These are phyloP conservation scores for Sebastes cheni DNA, from an alignment of 2,797 vertebrate genomes.

Conservation along the genomic window DNA sequence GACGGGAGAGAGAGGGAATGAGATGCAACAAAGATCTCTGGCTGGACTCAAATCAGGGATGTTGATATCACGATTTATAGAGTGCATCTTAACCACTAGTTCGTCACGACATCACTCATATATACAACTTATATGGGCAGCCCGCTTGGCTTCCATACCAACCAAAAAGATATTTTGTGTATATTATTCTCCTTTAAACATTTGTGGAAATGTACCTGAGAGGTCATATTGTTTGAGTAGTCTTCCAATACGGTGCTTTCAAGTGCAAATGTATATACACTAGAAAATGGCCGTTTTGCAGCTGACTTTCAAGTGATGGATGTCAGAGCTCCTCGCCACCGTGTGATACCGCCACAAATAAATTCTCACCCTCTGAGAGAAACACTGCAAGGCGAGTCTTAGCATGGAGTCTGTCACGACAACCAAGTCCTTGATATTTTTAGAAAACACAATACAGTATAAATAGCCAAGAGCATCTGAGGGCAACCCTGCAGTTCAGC, in stretches of 20 bases:
- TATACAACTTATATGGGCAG: not conserved
- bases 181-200: not conserved
- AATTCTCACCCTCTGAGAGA: not conserved
- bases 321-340: not conserved
- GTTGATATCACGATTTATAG: not conserved
- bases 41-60: not conserved
- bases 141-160: not conserved
- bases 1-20: too few relatives aligned
- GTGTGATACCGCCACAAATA: not conserved
- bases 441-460: slow-evolving; percentile 3
- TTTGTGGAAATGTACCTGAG: not conserved
- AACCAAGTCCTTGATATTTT: not conserved
- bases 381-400: not conserved
- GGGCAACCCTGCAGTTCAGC: slow-evolving; percentile 11
- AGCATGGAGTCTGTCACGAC: not conserved
- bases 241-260: not conserved
- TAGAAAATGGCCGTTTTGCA: not conserved
- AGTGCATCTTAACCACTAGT: not conserved
- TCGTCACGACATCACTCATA: not conserved
- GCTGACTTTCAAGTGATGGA: not conserved
- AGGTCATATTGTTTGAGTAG: not conserved
- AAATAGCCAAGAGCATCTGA: not conserved
- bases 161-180: not conserved
- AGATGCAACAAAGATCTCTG: not conserved
- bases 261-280: not conserved